Evolutionary conservation across 2,113 vertebrate species (phyloP).

Genomic region (Cyanoderma ruficeps): DNA sequence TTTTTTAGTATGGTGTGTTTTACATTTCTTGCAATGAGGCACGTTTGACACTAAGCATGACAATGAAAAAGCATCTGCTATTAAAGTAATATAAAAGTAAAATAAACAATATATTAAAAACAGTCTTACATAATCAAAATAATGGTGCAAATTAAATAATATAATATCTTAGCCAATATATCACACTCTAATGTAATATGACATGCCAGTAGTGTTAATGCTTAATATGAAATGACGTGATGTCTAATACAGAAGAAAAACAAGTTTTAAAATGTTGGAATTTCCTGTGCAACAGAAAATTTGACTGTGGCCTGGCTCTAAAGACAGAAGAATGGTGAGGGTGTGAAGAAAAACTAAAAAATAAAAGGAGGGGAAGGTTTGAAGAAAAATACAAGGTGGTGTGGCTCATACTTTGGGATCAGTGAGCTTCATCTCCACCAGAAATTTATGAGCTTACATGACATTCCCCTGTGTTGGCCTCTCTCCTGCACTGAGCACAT

Average conservation of each 20-base stretch:
- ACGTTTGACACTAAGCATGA: neutral
- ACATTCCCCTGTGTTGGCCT: neutral
- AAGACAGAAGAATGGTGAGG: neutral
- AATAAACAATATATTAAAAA: neutral
- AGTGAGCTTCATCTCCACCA: neutral
- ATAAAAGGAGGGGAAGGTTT: neutral
- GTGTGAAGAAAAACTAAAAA: neutral
- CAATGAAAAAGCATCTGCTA: neutral
- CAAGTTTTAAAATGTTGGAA: conserved; percentile 22
- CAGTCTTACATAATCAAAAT: neutral
- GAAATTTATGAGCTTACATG: neutral
- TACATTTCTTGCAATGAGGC: neutral
- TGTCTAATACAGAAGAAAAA: conserved; percentile 36
- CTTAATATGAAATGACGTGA: conserved; percentile 18
- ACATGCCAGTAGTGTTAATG: neutral
- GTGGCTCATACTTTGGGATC: neutral
- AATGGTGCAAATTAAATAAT: neutral
- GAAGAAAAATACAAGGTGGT: neutral
- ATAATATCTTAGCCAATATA: neutral
- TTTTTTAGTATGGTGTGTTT: neutral
- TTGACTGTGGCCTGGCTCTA: neutral
- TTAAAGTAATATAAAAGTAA: neutral
- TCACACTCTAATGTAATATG: neutral
- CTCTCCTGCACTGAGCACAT: fast-evolving
- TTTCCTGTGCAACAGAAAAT: conserved; percentile 17